Conservation (phyloP, 2,797 vertebrate genomes). For the Lycodopsis pacificus region DNA sequence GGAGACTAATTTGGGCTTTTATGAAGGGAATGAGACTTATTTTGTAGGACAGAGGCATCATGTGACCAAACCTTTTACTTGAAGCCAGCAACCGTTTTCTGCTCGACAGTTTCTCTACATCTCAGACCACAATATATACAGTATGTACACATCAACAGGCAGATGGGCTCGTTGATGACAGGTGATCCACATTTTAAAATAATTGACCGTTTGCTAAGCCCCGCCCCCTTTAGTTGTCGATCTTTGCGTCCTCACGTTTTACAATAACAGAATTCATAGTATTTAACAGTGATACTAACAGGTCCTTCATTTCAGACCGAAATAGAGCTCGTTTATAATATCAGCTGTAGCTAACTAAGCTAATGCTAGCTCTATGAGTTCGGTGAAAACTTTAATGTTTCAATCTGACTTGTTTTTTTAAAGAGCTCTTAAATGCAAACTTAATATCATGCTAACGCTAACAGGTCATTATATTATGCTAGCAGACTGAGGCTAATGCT, state of each 20-base stretch:
- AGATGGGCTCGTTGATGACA: neutral
- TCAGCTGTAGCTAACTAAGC: neutral
- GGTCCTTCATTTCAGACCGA: neutral
- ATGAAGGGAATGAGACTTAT: neutral
- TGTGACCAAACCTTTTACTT: constrained; percentile 20
- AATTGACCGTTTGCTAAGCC: neutral
- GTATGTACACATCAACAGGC: too few relatives aligned
- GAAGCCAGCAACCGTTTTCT: neutral
- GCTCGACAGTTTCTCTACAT: neutral
- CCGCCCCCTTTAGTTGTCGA: neutral
- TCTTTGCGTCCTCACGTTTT: neutral
- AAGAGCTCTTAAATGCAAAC: neutral
- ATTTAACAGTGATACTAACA: neutral
- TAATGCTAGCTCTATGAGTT: neutral
- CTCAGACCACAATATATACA: neutral
- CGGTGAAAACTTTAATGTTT: neutral
- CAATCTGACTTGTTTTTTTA: neutral
- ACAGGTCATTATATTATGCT: neutral
- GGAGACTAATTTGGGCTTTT: neutral
- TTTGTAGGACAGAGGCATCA: neutral
- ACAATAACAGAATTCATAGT: neutral
- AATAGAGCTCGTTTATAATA: neutral
- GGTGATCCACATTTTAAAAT: neutral
- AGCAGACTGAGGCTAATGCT: neutral
- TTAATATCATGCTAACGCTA: neutral